Evolutionary conservation across 1,140 invertebrate genomes (phyloP).

Genomic region (Babylonia areolata): DNA sequence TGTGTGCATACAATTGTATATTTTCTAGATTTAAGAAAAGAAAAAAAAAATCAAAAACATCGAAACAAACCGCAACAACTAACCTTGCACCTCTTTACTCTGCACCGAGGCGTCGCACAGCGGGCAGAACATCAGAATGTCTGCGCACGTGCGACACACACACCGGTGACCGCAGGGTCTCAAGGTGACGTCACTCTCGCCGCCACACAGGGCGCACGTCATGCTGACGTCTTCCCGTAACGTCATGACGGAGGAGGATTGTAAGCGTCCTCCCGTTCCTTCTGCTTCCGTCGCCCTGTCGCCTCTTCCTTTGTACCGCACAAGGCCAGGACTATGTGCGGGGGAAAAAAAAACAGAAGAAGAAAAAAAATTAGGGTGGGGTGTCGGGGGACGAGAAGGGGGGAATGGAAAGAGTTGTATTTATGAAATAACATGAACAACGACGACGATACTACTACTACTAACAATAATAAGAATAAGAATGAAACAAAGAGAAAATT

Average conservation of each 20-base stretch:
- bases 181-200: not conserved
- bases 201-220: not conserved
- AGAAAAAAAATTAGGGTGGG: too few species aligned
- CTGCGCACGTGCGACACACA: not conserved
- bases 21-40: too few species aligned
- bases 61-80: too few species aligned
- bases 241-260: not conserved
- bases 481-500: too few species aligned
- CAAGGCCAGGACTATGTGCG: not conserved
- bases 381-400: too few species aligned
- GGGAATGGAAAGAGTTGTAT: not conserved
- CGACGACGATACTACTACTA: too few species aligned
- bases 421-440: too few species aligned
- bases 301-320: not conserved
- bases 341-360: too few species aligned
- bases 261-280: not conserved
- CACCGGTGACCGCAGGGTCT: slow-evolving; percentile 13
- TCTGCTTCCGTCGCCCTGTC: too few species aligned
- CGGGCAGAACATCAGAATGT: not conserved
- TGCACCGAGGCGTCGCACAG: not conserved
- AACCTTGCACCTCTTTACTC: not conserved
- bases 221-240: not conserved
- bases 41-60: too few species aligned
- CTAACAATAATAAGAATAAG: too few species aligned
- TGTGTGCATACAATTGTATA: too few species aligned